Evolutionary conservation across 2,888 invertebrate genomes (phyloP).

Genomic region (Drosophila kambysellisi): DNA sequence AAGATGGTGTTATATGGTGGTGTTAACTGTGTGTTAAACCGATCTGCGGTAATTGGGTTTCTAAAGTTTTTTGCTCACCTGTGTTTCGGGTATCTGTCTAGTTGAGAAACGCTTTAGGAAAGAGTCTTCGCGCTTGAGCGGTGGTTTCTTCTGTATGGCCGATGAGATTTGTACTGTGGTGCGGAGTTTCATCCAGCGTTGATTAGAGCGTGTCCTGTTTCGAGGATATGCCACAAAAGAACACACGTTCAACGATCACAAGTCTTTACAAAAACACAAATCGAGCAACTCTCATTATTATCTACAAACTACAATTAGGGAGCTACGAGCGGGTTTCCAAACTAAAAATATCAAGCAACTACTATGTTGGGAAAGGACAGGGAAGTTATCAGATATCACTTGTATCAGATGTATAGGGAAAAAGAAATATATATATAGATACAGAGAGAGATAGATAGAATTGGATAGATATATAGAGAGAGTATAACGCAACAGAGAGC

Average conservation of each 20-base stretch:
- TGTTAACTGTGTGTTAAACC: not conserved
- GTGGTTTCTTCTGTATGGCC: slow-evolving; percentile 95
- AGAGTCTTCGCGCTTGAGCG: slow-evolving; percentile 95
- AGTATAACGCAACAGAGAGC: slow-evolving; percentile 40
- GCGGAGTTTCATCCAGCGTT: slow-evolving; percentile 98
- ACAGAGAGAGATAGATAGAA: slow-evolving; percentile 1
- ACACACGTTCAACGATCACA: slow-evolving; percentile 51
- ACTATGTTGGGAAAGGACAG: slow-evolving; percentile 12
- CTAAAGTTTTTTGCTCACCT: slow-evolving; percentile 86
- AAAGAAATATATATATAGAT: not conserved
- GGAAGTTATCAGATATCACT: not conserved
- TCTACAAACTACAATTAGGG: slow-evolving; percentile 36
- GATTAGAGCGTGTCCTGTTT: slow-evolving; percentile 94
- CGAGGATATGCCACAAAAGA: slow-evolving; percentile 50
- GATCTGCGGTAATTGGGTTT: not conserved
- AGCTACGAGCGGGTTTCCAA: slow-evolving; percentile 36
- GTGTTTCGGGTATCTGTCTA: slow-evolving; percentile 94
- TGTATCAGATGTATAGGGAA: not conserved
- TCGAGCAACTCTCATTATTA: slow-evolving; percentile 3
- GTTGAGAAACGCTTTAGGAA: slow-evolving; percentile 97
- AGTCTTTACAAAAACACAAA: slow-evolving; percentile 8
- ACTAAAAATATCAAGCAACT: slow-evolving; percentile 52
- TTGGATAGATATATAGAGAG: not conserved
- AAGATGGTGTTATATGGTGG: not conserved
- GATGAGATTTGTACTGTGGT: slow-evolving; percentile 97